These are phyloP conservation scores for Hemichromis elongatus DNA, from an alignment of 2,113 vertebrate species.

Conservation along the genomic window DNA sequence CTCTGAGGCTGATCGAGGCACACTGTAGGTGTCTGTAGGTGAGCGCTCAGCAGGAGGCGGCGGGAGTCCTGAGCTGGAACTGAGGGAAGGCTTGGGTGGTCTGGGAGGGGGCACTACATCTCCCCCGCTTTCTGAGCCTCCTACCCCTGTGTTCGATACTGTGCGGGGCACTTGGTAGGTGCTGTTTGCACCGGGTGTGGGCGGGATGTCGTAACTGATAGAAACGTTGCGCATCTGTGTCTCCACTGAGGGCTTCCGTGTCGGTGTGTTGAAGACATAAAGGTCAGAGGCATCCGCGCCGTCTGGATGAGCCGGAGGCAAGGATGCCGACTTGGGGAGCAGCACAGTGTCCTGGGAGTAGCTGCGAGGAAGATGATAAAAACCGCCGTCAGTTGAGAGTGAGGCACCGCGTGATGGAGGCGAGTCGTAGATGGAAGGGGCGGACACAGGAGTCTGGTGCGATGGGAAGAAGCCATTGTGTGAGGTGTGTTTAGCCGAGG, in stretches of 20 bases:
- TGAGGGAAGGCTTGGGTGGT: slow-evolving; percentile 87
- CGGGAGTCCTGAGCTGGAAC: slow-evolving; percentile 58
- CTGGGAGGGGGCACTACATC: slow-evolving; percentile 89
- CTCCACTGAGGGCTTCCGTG: slow-evolving; percentile 80
- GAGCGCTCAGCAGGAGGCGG: slow-evolving; percentile 80
- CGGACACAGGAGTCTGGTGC: slow-evolving; percentile 71
- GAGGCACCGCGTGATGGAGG: slow-evolving; percentile 79
- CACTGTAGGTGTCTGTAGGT: slow-evolving; percentile 81
- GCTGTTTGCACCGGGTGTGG: slow-evolving; percentile 85
- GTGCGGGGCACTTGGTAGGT: slow-evolving; percentile 91
- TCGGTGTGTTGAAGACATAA: slow-evolving; percentile 82
- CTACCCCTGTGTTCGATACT: slow-evolving; percentile 61
- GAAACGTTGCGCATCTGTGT: slow-evolving; percentile 85
- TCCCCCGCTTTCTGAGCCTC: slow-evolving; percentile 61
- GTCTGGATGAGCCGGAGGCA: slow-evolving; percentile 76
- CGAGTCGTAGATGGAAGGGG: slow-evolving; percentile 84
- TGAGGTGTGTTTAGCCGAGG: slow-evolving; percentile 77
- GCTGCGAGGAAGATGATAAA: slow-evolving; percentile 91
- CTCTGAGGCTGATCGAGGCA: slow-evolving; percentile 83
- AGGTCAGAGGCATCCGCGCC: slow-evolving; percentile 76
- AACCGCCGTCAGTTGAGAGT: slow-evolving; percentile 75
- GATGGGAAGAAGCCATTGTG: slow-evolving; percentile 90
- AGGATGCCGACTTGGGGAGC: slow-evolving; percentile 79
- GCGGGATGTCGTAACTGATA: slow-evolving; percentile 92
- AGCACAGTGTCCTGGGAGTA: slow-evolving; percentile 90